These are phyloP conservation scores for Agrilus planipennis DNA, from an alignment of 1,140 invertebrate genomes.

Conservation along the genomic window DNA sequence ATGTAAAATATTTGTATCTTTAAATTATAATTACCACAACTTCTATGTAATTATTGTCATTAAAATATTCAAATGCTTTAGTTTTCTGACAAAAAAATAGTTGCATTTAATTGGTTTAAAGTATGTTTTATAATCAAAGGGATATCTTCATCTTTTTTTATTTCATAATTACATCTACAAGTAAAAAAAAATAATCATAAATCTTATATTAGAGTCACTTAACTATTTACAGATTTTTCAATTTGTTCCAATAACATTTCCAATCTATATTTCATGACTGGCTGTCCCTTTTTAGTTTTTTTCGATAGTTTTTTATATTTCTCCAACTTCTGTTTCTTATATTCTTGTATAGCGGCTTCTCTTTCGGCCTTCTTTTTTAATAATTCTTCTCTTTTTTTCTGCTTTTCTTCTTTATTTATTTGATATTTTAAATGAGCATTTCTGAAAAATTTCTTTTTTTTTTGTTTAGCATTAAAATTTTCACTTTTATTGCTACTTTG, in stretches of 20 bases:
- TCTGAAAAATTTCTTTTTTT: slow-evolving; percentile 33
- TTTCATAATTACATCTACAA: no score
- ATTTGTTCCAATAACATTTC: slow-evolving; percentile 60
- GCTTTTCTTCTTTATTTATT: slow-evolving; percentile 43
- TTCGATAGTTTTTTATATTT: slow-evolving; percentile 54
- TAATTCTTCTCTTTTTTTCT: slow-evolving; percentile 37
- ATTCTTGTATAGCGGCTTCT: slow-evolving; percentile 47
- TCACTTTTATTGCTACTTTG: slow-evolving; percentile 9
- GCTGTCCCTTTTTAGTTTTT: slow-evolving; percentile 64
- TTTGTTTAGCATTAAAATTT: background rate
- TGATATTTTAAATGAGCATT: slow-evolving; percentile 40
- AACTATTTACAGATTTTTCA: slow-evolving; percentile 22
- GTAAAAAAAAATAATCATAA: no score
- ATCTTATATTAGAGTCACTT: no score
- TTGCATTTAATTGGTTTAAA: no score
- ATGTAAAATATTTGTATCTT: no score
- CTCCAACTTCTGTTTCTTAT: slow-evolving; percentile 51
- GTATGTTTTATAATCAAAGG: no score
- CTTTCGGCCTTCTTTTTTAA: slow-evolving; percentile 41
- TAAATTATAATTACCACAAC: no score
- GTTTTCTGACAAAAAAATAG: no score
- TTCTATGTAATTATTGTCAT: no score
- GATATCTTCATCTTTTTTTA: no score
- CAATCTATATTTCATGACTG: slow-evolving; percentile 61
- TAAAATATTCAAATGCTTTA: no score